A percentile compares a stretch with the other conserved stretches of the same genome.
These are phyloP conservation scores for Tauraco erythrolophus DNA, from an alignment of 2,113 vertebrate genomes.

Conservation along the genomic window DNA sequence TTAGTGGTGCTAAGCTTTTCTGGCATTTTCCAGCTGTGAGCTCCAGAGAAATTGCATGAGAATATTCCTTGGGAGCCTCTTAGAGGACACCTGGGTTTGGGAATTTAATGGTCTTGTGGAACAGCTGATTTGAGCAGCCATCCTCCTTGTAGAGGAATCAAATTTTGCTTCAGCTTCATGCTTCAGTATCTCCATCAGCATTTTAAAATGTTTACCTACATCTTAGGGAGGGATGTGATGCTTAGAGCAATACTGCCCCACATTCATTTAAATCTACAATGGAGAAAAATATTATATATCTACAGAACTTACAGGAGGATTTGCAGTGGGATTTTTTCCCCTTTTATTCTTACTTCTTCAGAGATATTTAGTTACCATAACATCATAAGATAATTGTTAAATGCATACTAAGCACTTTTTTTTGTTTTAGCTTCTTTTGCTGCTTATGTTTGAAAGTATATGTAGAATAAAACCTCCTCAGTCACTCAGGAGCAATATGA, in stretches of 20 bases:
- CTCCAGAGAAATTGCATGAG: background rate
- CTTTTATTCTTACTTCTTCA: background rate
- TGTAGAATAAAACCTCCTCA: background rate
- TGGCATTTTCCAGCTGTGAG: background rate
- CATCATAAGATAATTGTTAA: constrained; percentile 17
- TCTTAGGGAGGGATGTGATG: background rate
- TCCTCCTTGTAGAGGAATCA: background rate
- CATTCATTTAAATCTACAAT: background rate
- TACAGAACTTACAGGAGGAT: background rate
- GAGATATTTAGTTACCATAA: constrained; percentile 53
- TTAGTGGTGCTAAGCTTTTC: rapidly evolving
- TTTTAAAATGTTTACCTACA: background rate
- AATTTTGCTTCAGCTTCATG: background rate
- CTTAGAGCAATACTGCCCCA: background rate
- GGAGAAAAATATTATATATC: background rate
- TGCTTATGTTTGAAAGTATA: background rate
- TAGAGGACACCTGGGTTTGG: background rate
- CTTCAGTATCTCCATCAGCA: background rate
- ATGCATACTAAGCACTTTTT: background rate
- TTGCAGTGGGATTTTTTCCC: background rate
- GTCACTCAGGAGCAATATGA: background rate
- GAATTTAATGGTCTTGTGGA: background rate
- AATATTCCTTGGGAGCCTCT: background rate
- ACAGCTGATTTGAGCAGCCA: background rate
- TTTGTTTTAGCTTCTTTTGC: background rate